These are phyloP conservation scores for Pteromalus puparum DNA, from an alignment of 1,140 invertebrate genomes.

Conservation along the genomic window DNA sequence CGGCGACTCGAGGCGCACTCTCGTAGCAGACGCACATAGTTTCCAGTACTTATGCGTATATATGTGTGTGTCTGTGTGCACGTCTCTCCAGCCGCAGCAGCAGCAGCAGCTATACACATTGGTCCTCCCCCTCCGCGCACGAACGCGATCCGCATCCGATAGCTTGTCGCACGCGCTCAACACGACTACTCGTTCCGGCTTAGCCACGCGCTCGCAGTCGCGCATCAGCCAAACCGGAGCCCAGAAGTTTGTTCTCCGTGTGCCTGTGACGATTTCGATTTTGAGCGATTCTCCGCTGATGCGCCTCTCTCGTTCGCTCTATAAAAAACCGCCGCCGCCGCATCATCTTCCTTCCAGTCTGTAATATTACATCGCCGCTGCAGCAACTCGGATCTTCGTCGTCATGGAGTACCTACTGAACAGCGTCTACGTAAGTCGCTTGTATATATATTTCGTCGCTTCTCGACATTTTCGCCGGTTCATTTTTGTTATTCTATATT, in stretches of 20 bases:
- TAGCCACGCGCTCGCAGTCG: constrained; percentile 4
- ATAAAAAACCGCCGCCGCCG: too few relatives aligned
- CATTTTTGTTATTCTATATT: too few relatives aligned
- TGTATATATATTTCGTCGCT: too few relatives aligned
- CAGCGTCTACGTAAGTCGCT: neutral
- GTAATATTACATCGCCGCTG: neutral
- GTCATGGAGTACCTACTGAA: constrained; percentile 3
- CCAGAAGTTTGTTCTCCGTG: too few relatives aligned
- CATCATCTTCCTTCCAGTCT: too few relatives aligned
- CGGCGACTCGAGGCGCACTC: too few relatives aligned
- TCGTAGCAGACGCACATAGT: too few relatives aligned
- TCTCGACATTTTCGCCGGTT: too few relatives aligned
- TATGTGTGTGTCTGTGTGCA: neutral
- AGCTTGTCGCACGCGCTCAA: neutral
- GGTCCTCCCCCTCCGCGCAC: neutral
- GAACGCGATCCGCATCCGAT: neutral
- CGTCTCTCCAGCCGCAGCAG: neutral
- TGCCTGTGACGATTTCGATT: neutral
- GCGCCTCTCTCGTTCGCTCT: too few relatives aligned
- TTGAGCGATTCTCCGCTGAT: neutral
- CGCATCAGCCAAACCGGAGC: neutral
- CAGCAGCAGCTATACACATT: too few relatives aligned
- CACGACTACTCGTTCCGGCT: neutral
- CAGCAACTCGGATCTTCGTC: neutral
- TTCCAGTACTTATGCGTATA: too few relatives aligned